Evolutionary conservation across 64 coral and sea anemone genomes (phyloP).

Genomic region (Pocillopora damicornis): DNA sequence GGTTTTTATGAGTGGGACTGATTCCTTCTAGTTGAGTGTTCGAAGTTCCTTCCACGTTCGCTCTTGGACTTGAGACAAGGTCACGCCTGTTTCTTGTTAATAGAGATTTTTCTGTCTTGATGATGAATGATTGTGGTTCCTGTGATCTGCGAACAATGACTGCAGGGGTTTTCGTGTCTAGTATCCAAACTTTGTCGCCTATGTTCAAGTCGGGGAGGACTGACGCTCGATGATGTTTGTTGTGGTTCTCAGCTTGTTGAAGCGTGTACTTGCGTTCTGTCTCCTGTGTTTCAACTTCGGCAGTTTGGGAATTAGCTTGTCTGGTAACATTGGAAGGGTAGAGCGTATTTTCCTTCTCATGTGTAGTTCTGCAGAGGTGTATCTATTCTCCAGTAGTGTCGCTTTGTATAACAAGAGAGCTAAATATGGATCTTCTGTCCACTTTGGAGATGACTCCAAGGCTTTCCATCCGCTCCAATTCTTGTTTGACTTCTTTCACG

Average conservation of each 20-base stretch:
- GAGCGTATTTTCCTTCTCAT: slow-evolving; percentile 20
- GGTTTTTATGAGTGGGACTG: too few relatives aligned
- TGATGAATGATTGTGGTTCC: too few relatives aligned
- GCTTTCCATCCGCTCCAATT: slow-evolving; percentile 17
- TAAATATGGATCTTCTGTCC: slow-evolving; percentile 27
- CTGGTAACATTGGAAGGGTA: not conserved
- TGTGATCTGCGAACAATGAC: too few relatives aligned
- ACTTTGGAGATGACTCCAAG: slow-evolving; percentile 29
- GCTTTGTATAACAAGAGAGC: slow-evolving; percentile 24
- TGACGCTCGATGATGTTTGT: not conserved
- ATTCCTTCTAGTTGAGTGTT: too few relatives aligned
- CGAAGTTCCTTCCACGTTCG: too few relatives aligned
- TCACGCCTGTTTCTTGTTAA: too few relatives aligned
- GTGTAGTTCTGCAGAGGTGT: not conserved
- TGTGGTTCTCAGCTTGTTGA: slow-evolving; percentile 3
- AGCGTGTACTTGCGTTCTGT: slow-evolving; percentile 2
- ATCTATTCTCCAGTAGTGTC: slow-evolving; percentile 19
- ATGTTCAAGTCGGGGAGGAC: not conserved
- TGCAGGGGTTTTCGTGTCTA: too few relatives aligned
- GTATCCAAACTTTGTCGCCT: not conserved
- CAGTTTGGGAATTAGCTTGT: not conserved
- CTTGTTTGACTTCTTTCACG: slow-evolving; percentile 23
- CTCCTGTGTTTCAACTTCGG: not conserved
- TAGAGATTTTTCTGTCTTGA: too few relatives aligned
- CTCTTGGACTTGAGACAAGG: too few relatives aligned